phyloP scores from a whole-genome alignment of 1,140 invertebrate species.

The Musca vetustissima region DNA sequence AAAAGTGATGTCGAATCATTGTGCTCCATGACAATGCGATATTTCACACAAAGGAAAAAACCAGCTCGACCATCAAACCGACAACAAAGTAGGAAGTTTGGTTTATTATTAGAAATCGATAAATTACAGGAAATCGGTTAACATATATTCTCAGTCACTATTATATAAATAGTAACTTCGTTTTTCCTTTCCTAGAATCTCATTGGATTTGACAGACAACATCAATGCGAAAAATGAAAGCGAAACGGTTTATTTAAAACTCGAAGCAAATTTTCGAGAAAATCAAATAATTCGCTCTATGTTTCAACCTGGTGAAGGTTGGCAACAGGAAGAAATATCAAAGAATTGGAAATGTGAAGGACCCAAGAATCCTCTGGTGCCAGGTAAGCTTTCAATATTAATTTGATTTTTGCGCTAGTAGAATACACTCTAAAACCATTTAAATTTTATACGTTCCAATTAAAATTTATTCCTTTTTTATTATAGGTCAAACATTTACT shows the following conservation, averaged over 20 bases:
- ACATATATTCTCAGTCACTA: too few species aligned
- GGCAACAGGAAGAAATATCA: conserved; percentile 54
- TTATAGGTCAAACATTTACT: conserved; percentile 43
- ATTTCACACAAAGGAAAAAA: too few species aligned
- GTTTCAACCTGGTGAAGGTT: conserved; percentile 53
- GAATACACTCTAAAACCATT: too few species aligned
- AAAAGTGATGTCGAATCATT: too few species aligned
- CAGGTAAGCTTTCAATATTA: conserved; percentile 27
- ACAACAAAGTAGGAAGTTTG: too few species aligned
- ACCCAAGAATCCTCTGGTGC: conserved; percentile 49
- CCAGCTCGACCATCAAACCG: too few species aligned
- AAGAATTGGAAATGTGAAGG: conserved; percentile 54
- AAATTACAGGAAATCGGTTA: too few species aligned
- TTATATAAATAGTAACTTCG: background rate
- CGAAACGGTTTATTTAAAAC: conserved; percentile 51
- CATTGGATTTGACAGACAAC: conserved; percentile 49
- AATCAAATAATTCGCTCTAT: conserved; percentile 54
- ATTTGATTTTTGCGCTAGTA: too few species aligned
- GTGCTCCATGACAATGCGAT: too few species aligned
- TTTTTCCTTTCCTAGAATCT: conserved; percentile 40
- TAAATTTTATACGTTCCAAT: too few species aligned
- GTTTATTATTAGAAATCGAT: too few species aligned
- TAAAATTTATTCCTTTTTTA: background rate
- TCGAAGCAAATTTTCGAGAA: conserved; percentile 52
- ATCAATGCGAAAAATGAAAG: conserved; percentile 48